A percentile compares a stretch with the other conserved stretches of the same genome.
Evolutionary conservation across 2,113 vertebrate genomes (phyloP).

Genomic region (Sylvilagus bachmani): DNA sequence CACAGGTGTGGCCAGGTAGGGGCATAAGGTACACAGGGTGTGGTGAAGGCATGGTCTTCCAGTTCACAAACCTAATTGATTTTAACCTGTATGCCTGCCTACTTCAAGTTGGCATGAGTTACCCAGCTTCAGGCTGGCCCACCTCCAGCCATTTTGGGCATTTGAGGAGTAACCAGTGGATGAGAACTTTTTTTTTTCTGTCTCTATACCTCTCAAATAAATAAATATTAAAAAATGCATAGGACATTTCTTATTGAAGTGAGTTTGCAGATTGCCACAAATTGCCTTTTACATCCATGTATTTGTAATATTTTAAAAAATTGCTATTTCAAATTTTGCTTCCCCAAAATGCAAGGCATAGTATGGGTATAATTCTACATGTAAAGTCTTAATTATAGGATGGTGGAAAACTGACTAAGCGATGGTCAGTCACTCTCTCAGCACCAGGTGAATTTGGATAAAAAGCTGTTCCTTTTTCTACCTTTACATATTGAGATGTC

Average conservation of each 20-base stretch:
- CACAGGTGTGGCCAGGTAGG: no score
- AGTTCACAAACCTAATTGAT: no score
- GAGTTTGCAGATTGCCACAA: not conserved
- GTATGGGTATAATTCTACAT: not conserved
- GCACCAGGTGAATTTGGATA: not conserved
- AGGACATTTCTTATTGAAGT: slow-evolving; percentile 3
- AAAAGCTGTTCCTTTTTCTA: not conserved
- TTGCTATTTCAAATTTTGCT: not conserved
- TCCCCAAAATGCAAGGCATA: not conserved
- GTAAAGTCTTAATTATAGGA: not conserved
- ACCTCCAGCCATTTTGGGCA: no score
- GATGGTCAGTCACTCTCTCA: not conserved
- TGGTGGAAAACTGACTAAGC: not conserved
- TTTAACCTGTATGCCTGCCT: no score
- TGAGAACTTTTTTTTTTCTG: no score
- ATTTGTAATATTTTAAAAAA: slow-evolving; percentile 19
- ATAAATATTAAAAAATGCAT: not conserved
- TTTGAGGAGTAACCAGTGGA: no score
- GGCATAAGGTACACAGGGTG: no score
- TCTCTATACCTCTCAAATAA: no score
- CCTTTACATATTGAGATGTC: not conserved
- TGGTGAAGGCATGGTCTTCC: no score
- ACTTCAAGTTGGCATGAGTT: no score
- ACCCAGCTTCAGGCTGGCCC: no score
- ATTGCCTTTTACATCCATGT: not conserved